Percentiles rank a stretch among this genome's conserved stretches.
Evolutionary conservation across 2,797 vertebrate genomes (phyloP).

Genomic region (Micropoecilia bifurca): DNA sequence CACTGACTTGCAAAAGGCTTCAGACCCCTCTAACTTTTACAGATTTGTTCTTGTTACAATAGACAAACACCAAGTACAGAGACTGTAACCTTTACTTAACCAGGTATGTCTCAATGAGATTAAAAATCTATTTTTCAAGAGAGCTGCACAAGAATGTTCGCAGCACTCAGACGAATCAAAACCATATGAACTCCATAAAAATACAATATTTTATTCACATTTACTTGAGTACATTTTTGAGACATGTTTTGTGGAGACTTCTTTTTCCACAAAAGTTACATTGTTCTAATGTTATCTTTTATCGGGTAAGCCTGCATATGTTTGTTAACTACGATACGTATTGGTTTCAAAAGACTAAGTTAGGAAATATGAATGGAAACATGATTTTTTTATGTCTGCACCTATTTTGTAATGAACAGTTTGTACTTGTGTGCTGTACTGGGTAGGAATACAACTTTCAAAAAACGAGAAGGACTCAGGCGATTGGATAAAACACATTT

Average conservation of each 20-base stretch:
- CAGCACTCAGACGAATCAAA: neutral
- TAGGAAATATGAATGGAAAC: neutral
- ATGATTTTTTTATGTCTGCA: neutral
- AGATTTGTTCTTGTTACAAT: neutral
- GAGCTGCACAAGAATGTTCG: neutral
- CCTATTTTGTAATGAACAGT: neutral
- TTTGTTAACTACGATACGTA: neutral
- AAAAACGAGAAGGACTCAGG: slow-evolving; percentile 31
- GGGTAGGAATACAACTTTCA: neutral
- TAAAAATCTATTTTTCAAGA: no score
- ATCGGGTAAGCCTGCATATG: neutral
- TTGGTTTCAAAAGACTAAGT: neutral
- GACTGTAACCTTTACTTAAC: neutral
- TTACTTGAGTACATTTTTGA: neutral
- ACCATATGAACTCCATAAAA: no score
- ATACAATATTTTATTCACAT: neutral
- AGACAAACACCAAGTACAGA: neutral
- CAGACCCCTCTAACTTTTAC: neutral
- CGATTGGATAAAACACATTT: slow-evolving; percentile 73
- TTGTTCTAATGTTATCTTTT: neutral
- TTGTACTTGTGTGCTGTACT: slow-evolving; percentile 12
- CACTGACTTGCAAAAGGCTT: neutral
- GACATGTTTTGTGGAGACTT: neutral
- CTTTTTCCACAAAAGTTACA: neutral
- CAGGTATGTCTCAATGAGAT: no score